Evolutionary conservation across 2,888 invertebrate species (phyloP).

Genomic region (Epinotia bilunana): DNA sequence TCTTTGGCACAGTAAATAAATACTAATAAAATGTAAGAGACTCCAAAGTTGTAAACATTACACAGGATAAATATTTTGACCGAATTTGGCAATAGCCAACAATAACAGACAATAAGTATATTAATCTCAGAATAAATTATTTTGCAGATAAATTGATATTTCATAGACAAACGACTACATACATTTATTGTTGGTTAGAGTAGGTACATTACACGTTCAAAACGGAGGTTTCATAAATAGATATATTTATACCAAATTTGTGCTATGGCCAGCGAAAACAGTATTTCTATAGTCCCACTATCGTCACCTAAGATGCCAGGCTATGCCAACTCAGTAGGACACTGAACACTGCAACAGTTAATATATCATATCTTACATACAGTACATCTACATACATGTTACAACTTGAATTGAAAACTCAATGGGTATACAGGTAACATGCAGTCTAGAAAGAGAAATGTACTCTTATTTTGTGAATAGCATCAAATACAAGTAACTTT

Average conservation of each 20-base stretch:
- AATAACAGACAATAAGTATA: slow-evolving; percentile 39
- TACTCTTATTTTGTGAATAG: slow-evolving; percentile 3
- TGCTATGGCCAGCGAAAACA: slow-evolving; percentile 36
- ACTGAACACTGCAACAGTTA: slow-evolving; percentile 29
- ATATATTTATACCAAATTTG: slow-evolving; percentile 38
- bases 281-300: slow-evolving; percentile 11
- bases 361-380: slow-evolving; percentile 19
- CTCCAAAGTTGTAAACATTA: slow-evolving; percentile 42
- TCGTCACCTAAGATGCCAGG: slow-evolving; percentile 18
- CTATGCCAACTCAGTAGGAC: slow-evolving; percentile 25
- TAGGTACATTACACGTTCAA: slow-evolving; percentile 27
- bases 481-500: slow-evolving; percentile 21
- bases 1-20: slow-evolving; percentile 66
- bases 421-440: slow-evolving; percentile 22
- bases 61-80: slow-evolving; percentile 39
- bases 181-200: slow-evolving; percentile 19
- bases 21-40: slow-evolving; percentile 46
- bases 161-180: slow-evolving; percentile 24
- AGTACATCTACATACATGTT: slow-evolving; percentile 18
- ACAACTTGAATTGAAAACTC: slow-evolving; percentile 17
- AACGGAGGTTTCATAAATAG: slow-evolving; percentile 16
- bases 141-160: slow-evolving; percentile 35
- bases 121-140: slow-evolving; percentile 42
- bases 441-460: slow-evolving; percentile 19
- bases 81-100: slow-evolving; percentile 41